Evolutionary conservation across 2,888 invertebrate species (phyloP).

Genomic region (Parapristionchus giblindavisi): DNA sequence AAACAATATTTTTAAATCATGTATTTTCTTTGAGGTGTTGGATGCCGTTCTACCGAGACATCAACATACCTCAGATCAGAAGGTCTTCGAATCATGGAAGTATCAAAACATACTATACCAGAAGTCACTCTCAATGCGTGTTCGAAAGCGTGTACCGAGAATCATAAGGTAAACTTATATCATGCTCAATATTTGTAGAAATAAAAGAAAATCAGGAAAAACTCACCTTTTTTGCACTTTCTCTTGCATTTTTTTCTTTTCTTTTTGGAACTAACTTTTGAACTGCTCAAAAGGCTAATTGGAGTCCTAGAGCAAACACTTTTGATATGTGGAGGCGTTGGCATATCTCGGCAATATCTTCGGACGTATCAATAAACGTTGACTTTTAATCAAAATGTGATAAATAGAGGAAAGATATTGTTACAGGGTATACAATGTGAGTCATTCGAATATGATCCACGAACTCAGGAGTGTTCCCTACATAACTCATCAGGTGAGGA

Average conservation of each 20-base stretch:
- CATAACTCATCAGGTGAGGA: conserved; percentile 42
- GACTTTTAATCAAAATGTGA: background rate
- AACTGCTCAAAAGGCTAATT: no score
- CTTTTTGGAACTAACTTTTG: no score
- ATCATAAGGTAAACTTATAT: conserved; percentile 47
- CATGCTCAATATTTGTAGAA: no score
- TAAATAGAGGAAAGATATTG: conserved; percentile 1
- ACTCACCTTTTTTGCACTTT: no score
- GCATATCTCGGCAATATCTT: no score
- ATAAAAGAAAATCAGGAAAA: no score
- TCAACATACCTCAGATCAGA: conserved; percentile 64
- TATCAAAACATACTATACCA: conserved; percentile 53
- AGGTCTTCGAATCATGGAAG: conserved; percentile 58
- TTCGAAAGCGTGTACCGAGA: conserved; percentile 56
- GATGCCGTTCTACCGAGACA: conserved; percentile 20
- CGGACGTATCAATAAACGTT: no score
- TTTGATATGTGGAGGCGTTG: no score
- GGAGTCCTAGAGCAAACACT: no score
- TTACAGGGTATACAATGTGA: conserved; percentile 45
- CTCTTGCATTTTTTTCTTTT: no score
- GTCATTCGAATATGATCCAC: conserved; percentile 67
- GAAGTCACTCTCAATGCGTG: conserved; percentile 65
- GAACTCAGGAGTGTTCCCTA: conserved; percentile 58
- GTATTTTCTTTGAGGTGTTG: background rate
- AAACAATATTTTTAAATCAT: background rate